phyloP scores from a whole-genome alignment of 2,113 vertebrate genomes.

The Ascaphus truei region DNA sequence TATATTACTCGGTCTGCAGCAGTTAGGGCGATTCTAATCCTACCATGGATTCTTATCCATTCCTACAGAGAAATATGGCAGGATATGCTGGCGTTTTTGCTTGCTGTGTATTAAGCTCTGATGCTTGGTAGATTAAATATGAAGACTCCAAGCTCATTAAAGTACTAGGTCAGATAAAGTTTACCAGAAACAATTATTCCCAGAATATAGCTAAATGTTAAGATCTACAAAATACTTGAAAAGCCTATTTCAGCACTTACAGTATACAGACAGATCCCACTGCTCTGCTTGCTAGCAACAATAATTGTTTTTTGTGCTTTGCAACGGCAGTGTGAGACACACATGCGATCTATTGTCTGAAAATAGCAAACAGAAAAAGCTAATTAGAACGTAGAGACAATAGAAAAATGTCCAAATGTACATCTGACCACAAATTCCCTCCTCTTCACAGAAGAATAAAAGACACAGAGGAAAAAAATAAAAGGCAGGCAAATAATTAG shows the following conservation, averaged over 20 bases:
- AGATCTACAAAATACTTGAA: no score
- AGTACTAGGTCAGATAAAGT: no score
- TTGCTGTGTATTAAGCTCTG: no score
- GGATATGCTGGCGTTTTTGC: no score
- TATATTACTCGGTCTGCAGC: background rate
- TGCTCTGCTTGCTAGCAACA: background rate
- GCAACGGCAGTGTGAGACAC: background rate
- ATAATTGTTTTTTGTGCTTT: background rate
- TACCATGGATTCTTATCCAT: no score
- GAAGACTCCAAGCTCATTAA: no score
- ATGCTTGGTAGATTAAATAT: no score
- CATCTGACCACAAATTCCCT: background rate
- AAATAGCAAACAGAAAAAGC: conserved; percentile 4
- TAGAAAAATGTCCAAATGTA: background rate
- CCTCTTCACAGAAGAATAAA: conserved; percentile 1
- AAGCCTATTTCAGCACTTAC: no score
- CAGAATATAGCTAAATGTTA: no score
- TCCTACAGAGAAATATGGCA: no score
- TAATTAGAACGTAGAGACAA: conserved; percentile 14
- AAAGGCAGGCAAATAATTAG: conserved; percentile 21
- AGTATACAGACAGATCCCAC: no score
- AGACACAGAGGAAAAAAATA: background rate
- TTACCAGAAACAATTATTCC: no score
- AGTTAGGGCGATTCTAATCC: background rate
- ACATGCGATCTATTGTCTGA: background rate